Conservation (phyloP, 2,113 vertebrate genomes). For the Scopus umbretta region DNA sequence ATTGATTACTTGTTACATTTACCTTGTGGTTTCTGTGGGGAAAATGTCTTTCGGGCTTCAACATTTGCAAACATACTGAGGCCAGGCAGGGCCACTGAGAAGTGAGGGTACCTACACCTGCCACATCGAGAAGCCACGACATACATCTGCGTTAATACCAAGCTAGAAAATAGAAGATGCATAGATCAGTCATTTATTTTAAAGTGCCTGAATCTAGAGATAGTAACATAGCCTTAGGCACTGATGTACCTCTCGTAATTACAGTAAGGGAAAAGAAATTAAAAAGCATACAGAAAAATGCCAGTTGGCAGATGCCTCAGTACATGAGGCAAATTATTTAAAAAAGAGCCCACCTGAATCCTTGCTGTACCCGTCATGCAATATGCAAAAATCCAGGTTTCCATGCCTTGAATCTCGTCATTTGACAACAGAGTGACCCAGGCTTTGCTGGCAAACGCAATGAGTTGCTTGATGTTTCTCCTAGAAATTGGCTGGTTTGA, state of each 20-base stretch:
- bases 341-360: neutral
- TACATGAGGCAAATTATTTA: neutral
- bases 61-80: slow-evolving; percentile 29
- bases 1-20: slow-evolving; percentile 72
- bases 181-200: slow-evolving; percentile 9
- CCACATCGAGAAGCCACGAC: neutral
- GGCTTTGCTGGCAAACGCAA: neutral
- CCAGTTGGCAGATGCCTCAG: neutral
- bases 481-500: neutral
- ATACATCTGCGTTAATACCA: neutral
- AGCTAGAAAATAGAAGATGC: neutral
- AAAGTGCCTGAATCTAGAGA: neutral
- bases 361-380: neutral
- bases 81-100: neutral
- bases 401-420: neutral
- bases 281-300: neutral
- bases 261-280: neutral
- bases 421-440: neutral
- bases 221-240: neutral
- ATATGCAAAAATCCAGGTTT: neutral
- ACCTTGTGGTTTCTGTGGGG: slow-evolving; percentile 69
- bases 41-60: slow-evolving; percentile 63
- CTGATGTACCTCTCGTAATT: neutral
- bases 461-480: neutral
- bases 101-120: neutral